Conservation (phyloP, 2,888 invertebrate genomes). For the Uropetala carovei region DNA sequence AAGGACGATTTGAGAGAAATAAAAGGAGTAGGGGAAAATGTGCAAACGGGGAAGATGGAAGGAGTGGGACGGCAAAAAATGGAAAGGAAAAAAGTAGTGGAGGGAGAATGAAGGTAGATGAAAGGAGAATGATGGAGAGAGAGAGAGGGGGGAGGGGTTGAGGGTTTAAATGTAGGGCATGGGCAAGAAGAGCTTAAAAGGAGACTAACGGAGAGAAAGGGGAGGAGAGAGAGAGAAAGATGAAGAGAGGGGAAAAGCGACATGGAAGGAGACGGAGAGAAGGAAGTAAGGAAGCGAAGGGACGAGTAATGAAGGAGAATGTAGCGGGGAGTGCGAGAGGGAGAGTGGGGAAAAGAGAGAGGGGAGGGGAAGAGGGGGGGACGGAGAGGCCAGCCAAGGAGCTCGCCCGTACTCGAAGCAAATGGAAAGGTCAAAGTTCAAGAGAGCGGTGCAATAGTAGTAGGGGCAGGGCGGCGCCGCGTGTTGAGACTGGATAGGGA, state of each 20-base stretch:
- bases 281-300: neutral
- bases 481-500: too few species aligned
- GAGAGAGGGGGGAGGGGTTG: too few species aligned
- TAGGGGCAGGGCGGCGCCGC: neutral
- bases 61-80: neutral
- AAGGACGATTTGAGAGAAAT: neutral
- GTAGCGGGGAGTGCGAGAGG: neutral
- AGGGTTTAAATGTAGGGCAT: neutral
- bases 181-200: neutral
- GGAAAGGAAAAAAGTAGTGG: neutral
- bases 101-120: neutral
- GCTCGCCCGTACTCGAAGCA: neutral
- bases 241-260: neutral
- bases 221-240: conserved; percentile 19
- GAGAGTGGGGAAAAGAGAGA: neutral
- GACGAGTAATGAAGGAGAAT: too few species aligned
- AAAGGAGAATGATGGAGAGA: neutral
- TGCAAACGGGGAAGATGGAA: neutral
- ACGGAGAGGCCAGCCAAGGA: neutral
- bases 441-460: neutral
- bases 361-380: neutral
- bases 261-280: neutral
- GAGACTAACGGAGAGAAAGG: neutral
- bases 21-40: neutral
- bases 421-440: neutral